These are phyloP conservation scores for Reinhardtius hippoglossoides DNA, from an alignment of 2,113 vertebrate species.

Conservation along the genomic window DNA sequence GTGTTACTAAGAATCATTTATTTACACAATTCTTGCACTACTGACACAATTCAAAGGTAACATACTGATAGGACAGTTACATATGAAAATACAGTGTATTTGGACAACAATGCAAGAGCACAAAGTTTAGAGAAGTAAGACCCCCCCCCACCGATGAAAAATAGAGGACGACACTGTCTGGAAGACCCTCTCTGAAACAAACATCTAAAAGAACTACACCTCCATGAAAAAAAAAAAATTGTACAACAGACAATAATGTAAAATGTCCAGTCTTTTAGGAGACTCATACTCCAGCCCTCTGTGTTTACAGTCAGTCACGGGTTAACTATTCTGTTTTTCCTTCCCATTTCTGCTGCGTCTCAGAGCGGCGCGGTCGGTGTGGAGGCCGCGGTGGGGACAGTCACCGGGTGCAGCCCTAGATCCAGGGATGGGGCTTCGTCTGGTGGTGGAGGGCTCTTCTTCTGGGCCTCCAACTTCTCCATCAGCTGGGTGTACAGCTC, in stretches of 20 bases:
- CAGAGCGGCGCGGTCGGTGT: constrained; percentile 76
- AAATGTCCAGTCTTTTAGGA: constrained; percentile 9
- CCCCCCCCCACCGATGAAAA: constrained; percentile 38
- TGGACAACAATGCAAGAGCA: too few species aligned
- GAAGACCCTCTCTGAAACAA: neutral
- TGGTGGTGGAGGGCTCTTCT: constrained; percentile 85
- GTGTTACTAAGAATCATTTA: constrained; percentile 63
- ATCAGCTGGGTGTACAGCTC: constrained; percentile 89
- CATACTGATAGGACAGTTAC: constrained; percentile 31
- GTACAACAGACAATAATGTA: constrained; percentile 1
- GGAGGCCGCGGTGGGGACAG: constrained; percentile 76
- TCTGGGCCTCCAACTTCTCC: constrained; percentile 90
- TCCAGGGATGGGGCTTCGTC: constrained; percentile 88
- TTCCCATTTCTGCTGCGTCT: constrained; percentile 15
- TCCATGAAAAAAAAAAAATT: constrained; percentile 10
- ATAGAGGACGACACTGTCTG: constrained; percentile 16
- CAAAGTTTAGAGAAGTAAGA: too few species aligned
- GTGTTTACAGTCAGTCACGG: neutral
- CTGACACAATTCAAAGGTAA: constrained; percentile 41
- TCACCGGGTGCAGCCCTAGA: constrained; percentile 87
- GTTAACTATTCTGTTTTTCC: neutral
- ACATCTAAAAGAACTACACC: constrained; percentile 19
- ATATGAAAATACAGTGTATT: constrained; percentile 40
- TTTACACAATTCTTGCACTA: constrained; percentile 70
- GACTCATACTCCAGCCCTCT: neutral